These are phyloP conservation scores for Antechinus flavipes DNA, from an alignment of 2,113 vertebrate species.

Conservation along the genomic window DNA sequence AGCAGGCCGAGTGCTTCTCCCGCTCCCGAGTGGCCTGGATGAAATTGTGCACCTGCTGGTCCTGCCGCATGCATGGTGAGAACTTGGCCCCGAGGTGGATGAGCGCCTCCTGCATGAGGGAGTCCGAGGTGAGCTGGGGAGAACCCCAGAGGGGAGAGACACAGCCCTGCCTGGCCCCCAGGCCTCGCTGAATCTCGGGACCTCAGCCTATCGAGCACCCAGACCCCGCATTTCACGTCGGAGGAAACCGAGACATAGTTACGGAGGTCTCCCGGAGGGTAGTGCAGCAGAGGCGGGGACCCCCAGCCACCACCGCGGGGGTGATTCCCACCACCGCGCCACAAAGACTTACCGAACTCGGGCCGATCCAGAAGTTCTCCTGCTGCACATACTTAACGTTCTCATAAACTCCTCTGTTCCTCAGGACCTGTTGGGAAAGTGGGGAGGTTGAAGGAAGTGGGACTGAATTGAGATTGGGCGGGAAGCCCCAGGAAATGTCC, in stretches of 20 bases:
- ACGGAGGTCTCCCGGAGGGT: not conserved
- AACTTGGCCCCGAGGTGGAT: conserved; percentile 99
- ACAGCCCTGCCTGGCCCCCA: rapidly evolving
- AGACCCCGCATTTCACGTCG: rapidly evolving
- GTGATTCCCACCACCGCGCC: not conserved
- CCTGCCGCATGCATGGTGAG: conserved; percentile 98
- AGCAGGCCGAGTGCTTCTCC: conserved; percentile 96
- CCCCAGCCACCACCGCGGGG: not conserved
- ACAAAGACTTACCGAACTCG: conserved; percentile 90
- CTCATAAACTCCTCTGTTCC: conserved; percentile 98
- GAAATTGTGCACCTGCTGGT: conserved; percentile 94
- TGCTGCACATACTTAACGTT: conserved; percentile 99
- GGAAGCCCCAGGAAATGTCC: not conserved
- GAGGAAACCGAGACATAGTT: not conserved
- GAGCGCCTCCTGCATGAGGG: conserved; percentile 90
- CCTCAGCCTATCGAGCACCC: not conserved
- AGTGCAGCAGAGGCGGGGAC: not conserved
- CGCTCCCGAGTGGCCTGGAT: conserved; percentile 91
- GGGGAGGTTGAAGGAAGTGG: not conserved
- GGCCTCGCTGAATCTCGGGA: not conserved
- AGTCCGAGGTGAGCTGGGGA: not conserved
- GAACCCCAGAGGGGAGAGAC: not conserved
- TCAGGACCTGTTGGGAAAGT: conserved; percentile 89
- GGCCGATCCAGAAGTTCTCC: conserved; percentile 99
- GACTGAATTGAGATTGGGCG: not conserved